Evolutionary conservation across 2,113 vertebrate species (phyloP).

Genomic region (Ciconia maguari): DNA sequence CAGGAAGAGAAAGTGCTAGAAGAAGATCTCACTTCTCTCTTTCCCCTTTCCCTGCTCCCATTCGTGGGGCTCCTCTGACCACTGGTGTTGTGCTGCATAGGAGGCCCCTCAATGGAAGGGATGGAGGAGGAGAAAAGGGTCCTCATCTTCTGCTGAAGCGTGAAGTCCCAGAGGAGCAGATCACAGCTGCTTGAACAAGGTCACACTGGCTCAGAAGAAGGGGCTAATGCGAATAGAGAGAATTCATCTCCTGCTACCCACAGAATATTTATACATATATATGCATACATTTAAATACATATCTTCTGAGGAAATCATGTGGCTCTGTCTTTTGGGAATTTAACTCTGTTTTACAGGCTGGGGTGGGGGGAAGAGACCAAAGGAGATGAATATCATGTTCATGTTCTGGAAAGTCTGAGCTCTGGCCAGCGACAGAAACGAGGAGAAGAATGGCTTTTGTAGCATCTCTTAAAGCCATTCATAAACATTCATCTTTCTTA

Average conservation of each 20-base stretch:
- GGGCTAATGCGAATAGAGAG: neutral
- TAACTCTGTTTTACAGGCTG: neutral
- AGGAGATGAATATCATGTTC: neutral
- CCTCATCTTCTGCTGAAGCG: neutral
- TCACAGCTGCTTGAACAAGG: neutral
- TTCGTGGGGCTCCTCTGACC: neutral
- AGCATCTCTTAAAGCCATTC: neutral
- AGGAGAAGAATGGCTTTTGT: neutral
- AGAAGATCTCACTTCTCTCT: neutral
- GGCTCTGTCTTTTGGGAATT: neutral
- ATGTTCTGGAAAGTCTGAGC: neutral
- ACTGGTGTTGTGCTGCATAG: neutral
- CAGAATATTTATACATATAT: slow-evolving; percentile 32
- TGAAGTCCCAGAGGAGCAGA: neutral
- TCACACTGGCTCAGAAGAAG: neutral
- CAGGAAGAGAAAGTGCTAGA: neutral
- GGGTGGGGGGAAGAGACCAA: fast-evolving
- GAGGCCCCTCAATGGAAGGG: neutral
- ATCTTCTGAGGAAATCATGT: neutral
- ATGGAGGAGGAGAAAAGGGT: neutral
- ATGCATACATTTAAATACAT: slow-evolving; percentile 21
- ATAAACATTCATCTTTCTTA: neutral
- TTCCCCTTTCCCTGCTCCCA: neutral
- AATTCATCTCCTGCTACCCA: neutral
- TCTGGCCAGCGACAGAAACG: neutral